Percentiles rank a stretch among this genome's conserved stretches.
Conservation (phyloP, 1,140 invertebrate species). For the Papilio polytes region DNA sequence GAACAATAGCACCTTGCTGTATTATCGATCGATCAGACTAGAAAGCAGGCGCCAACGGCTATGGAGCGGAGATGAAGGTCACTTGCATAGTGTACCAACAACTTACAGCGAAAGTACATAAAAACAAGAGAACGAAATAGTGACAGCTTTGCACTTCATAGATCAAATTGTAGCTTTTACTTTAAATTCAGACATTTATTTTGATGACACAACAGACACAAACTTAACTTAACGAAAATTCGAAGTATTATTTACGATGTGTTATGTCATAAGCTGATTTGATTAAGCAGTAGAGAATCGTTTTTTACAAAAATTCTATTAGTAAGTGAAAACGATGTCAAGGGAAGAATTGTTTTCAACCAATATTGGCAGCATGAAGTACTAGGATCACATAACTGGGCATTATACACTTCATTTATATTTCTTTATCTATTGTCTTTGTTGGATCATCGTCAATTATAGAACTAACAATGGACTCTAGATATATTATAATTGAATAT, state of each 20-base stretch:
- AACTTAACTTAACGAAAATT: no score
- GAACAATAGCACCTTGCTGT: conserved; percentile 33
- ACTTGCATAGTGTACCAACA: conserved; percentile 15
- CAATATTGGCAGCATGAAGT: conserved; percentile 25
- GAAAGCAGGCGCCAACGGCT: conserved; percentile 32
- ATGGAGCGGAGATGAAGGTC: conserved; percentile 28
- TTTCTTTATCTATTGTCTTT: conserved; percentile 10
- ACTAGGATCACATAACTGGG: conserved; percentile 26
- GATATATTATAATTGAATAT: conserved; percentile 5
- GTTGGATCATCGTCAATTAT: conserved; percentile 31
- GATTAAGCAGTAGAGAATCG: not conserved
- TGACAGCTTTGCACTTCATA: not conserved
- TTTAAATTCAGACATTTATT: not conserved
- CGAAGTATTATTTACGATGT: no score
- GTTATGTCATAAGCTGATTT: not conserved
- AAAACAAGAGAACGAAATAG: not conserved
- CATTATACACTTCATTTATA: conserved; percentile 12
- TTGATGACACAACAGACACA: no score
- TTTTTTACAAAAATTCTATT: not conserved
- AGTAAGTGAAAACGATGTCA: not conserved
- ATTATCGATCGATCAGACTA: conserved; percentile 31
- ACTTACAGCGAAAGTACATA: conserved; percentile 20
- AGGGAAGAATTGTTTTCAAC: conserved; percentile 6
- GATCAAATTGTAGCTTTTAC: not conserved
- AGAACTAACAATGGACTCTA: not conserved